phyloP scores from a whole-genome alignment of 2,113 vertebrate genomes.

The Alethe diademata region DNA sequence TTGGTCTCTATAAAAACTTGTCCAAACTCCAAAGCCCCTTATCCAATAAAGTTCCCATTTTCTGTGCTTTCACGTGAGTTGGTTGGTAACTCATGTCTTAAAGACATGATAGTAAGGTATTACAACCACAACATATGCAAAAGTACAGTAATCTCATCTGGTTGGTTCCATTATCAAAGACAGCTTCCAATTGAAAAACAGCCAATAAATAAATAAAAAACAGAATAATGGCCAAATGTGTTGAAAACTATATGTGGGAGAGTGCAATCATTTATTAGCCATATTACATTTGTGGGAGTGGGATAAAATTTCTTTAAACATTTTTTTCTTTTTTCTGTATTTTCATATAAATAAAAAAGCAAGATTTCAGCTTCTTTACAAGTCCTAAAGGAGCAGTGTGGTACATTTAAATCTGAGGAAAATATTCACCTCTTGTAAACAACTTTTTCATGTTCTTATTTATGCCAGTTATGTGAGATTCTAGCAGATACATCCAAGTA shows the following conservation, averaged over 20 bases:
- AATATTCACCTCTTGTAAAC: background rate
- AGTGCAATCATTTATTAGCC: background rate
- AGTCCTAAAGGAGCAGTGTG: background rate
- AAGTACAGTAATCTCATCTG: background rate
- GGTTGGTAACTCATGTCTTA: background rate
- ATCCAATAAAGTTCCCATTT: background rate
- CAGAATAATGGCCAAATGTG: background rate
- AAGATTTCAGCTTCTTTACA: background rate
- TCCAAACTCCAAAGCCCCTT: background rate
- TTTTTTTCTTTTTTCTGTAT: background rate
- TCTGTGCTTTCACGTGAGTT: background rate
- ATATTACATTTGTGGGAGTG: background rate
- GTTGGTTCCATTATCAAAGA: background rate
- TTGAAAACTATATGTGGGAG: background rate
- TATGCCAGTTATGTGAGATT: background rate
- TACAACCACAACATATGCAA: background rate
- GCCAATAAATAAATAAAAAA: background rate
- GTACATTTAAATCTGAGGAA: background rate
- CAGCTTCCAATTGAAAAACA: background rate
- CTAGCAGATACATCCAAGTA: background rate
- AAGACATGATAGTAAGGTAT: background rate
- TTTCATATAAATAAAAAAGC: background rate
- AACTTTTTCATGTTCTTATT: background rate
- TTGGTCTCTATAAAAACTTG: background rate
- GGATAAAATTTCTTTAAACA: fast-evolving